Percentiles rank a stretch among this genome's conserved stretches.
These are phyloP conservation scores for Eubasilissa regina DNA, from an alignment of 1,140 invertebrate species.

Conservation along the genomic window DNA sequence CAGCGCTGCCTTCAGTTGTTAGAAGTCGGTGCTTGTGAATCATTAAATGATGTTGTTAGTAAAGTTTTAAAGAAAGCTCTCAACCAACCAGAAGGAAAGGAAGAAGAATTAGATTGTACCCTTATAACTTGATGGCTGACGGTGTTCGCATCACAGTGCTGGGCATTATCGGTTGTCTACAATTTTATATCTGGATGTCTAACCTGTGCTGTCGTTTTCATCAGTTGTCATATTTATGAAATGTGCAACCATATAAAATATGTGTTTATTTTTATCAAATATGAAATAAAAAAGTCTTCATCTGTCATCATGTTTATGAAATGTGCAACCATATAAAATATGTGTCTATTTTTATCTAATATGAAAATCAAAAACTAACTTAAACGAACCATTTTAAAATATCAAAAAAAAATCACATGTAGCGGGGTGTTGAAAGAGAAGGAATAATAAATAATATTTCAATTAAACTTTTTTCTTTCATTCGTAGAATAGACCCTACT, in stretches of 20 bases:
- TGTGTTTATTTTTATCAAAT: slow-evolving; percentile 12
- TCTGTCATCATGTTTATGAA: not conserved
- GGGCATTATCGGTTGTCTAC: not conserved
- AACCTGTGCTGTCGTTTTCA: not conserved
- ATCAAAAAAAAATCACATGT: not conserved
- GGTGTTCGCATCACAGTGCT: not conserved
- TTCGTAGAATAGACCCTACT: too few species aligned
- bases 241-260: not conserved
- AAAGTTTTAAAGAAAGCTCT: slow-evolving; percentile 85
- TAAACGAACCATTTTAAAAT: not conserved
- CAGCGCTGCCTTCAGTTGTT: slow-evolving; percentile 83
- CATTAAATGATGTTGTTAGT: slow-evolving; percentile 89
- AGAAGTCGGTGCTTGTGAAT: slow-evolving; percentile 90
- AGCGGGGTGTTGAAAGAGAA: too few species aligned
- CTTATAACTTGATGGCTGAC: slow-evolving; percentile 79
- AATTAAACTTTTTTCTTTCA: too few species aligned
- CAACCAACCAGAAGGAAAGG: slow-evolving; percentile 83
- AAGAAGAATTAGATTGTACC: slow-evolving; percentile 94
- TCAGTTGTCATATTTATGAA: not conserved
- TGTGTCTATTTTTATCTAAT: slow-evolving; percentile 13
- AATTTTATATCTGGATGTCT: slow-evolving; percentile 38
- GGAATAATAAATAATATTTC: too few species aligned
- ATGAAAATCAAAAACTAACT: too few species aligned
- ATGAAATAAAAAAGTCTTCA: too few species aligned
- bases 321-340: not conserved